Conservation (phyloP, 2,113 vertebrate species). For the Zosterops japonicus region DNA sequence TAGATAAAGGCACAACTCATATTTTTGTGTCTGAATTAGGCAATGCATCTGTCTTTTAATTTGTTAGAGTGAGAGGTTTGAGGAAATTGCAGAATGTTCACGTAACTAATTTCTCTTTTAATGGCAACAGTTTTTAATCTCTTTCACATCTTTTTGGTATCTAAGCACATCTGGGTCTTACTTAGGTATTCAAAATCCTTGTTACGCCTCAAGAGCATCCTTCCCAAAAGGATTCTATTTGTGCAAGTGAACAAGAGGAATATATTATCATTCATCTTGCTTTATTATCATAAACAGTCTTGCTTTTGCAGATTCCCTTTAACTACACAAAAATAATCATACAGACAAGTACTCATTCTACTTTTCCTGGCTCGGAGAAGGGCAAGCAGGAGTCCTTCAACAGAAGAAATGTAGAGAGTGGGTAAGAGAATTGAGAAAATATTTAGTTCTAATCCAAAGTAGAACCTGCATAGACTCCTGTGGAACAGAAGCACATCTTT, state of each 20-base stretch:
- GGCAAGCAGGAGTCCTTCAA: neutral
- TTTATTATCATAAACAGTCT: no score
- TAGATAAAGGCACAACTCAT: neutral
- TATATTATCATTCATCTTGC: constrained; percentile 6
- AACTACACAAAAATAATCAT: neutral
- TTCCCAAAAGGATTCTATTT: constrained; percentile 16
- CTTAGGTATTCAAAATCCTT: constrained; percentile 19
- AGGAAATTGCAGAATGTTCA: constrained; percentile 6
- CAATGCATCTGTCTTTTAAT: neutral
- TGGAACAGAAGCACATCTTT: neutral
- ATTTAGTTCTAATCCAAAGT: neutral
- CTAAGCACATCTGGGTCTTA: constrained; percentile 11
- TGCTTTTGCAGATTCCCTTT: neutral
- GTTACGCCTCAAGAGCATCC: neutral
- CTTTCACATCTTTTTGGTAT: neutral
- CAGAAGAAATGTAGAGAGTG: neutral
- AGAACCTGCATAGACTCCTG: neutral
- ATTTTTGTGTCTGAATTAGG: constrained; percentile 24
- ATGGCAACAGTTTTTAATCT: constrained; percentile 27
- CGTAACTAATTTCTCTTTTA: constrained; percentile 26
- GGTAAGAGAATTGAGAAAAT: neutral
- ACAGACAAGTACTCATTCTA: neutral
- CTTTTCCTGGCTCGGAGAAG: neutral
- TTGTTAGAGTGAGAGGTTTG: constrained; percentile 13
- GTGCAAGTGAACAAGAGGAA: neutral